Base-by-base conservation (phyloP, 2,888 invertebrate species). In the Polyommatus iphigenia region DNA sequence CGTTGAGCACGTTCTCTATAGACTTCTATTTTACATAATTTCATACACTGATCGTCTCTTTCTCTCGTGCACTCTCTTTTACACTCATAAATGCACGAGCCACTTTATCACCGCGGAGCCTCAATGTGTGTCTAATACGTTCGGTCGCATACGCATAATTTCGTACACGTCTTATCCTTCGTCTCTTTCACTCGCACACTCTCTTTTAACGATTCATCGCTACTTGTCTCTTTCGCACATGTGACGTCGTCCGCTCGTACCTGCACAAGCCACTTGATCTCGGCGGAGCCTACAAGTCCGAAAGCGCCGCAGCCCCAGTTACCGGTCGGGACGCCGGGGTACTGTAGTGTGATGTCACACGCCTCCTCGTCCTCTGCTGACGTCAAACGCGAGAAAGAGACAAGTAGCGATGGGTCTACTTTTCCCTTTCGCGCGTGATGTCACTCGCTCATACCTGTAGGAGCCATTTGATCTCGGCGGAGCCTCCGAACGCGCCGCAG, bases 301-400 rank as follows among this genome's bases (percentile, higher is more conserved):
- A 97, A 98, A 0, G 97, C 98, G 0, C 98, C 98, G 91, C 98
- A 98, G 3, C 99, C 99, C 99, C 99, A 99, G 93, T 99, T 99
- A 10, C 99, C 99, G 0, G 98, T 98, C 1, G 98, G 98, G 0
- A 99, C 95, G 0, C 96, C 95, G 0, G 95, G 95, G 80, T 95
- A 90, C 75, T 87, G 90, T 41, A 89, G 85, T n/a, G 6, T 36
- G 36, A 77, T 57, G 20, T 77, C 72, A 18, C 71, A 24, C 36
- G 15, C 20, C 54, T 46, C 13, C 15, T 32, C 41, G 71, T 87
- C 84, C 75, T 24, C 24, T 24, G 24, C 24, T 24, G 24, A 24
- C 24, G 24, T 24, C 24, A 24, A 24, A 24, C 24, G 24, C 24
- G 24, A 24, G 24, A 24, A 24, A 24, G 24, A 24, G 24, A 1